These are phyloP conservation scores for Ophonus ardosiacus DNA, from an alignment of 2,888 invertebrate species.

Conservation along the genomic window DNA sequence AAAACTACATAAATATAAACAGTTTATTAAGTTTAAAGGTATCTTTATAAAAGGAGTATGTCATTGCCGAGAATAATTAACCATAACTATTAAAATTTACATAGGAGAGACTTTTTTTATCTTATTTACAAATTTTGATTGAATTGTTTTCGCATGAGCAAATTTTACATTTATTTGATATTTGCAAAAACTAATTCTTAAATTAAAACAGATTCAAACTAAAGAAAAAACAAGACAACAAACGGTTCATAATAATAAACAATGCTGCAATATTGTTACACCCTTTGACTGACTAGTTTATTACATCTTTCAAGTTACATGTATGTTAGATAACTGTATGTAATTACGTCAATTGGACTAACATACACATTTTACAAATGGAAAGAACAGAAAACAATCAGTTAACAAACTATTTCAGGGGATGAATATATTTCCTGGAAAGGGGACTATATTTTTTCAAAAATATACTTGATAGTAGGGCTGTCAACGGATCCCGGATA, in stretches of 20 bases:
- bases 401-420: slow-evolving; percentile 33
- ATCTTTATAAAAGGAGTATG: not conserved
- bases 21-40: not conserved
- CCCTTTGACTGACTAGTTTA: slow-evolving; percentile 43
- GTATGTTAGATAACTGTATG: too few species aligned
- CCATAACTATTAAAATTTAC: slow-evolving; percentile 31
- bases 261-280: slow-evolving; percentile 45
- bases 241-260: slow-evolving; percentile 5
- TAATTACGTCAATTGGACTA: slow-evolving; percentile 25
- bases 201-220: not conserved
- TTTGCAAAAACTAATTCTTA: not conserved
- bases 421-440: not conserved
- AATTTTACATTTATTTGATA: not conserved
- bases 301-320: slow-evolving; percentile 44
- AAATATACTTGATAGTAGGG: slow-evolving; percentile 14
- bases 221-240: slow-evolving; percentile 1
- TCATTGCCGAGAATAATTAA: slow-evolving; percentile 21
- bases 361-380: slow-evolving; percentile 21
- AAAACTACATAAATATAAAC: slow-evolving; percentile 3
- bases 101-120: not conserved
- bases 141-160: slow-evolving; percentile 25
- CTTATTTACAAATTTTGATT: slow-evolving; percentile 15
- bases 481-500: too few species aligned
- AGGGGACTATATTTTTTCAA: slow-evolving; percentile 33
- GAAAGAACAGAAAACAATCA: slow-evolving; percentile 42